Evolutionary conservation across 2,888 invertebrate genomes (phyloP).

Genomic region (Acanthoscelides obtectus): DNA sequence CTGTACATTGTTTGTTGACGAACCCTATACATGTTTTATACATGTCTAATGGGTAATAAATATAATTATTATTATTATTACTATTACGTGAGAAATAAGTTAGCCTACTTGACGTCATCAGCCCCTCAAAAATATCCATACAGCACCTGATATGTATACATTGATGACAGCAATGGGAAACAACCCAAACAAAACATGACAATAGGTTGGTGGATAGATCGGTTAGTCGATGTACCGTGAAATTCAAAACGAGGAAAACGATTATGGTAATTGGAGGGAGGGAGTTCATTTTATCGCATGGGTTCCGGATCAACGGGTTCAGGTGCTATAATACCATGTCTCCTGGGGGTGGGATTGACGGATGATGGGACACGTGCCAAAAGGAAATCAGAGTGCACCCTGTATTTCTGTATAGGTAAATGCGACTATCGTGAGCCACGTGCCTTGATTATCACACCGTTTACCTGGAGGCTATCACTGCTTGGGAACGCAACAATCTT

Average conservation of each 20-base stretch:
- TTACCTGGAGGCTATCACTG: too few species aligned
- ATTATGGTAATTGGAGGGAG: slow-evolving; percentile 35
- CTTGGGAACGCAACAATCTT: too few species aligned
- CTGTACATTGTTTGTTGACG: too few species aligned
- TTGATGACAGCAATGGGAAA: background rate
- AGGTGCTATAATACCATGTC: slow-evolving; percentile 27
- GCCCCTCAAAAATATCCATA: background rate
- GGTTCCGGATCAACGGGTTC: slow-evolving; percentile 30
- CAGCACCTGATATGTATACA: background rate
- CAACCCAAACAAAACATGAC: background rate
- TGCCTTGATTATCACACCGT: background rate
- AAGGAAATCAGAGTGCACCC: background rate
- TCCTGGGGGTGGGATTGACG: slow-evolving; percentile 5
- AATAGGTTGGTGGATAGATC: background rate
- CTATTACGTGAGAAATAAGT: too few species aligned
- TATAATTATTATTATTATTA: too few species aligned
- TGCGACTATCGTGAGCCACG: background rate
- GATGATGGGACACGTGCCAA: slow-evolving; percentile 4
- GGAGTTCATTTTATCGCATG: slow-evolving; percentile 37
- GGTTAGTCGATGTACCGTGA: slow-evolving; percentile 16
- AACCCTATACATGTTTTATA: too few species aligned
- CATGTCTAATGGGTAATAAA: too few species aligned
- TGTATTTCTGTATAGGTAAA: background rate
- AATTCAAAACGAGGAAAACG: slow-evolving; percentile 28
- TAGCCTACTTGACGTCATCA: too few species aligned